Evolutionary conservation across 1,140 invertebrate species (phyloP), one percentile per base, ranked within the genome.

Genomic region (Maconellicoccus hirsutus): DNA sequence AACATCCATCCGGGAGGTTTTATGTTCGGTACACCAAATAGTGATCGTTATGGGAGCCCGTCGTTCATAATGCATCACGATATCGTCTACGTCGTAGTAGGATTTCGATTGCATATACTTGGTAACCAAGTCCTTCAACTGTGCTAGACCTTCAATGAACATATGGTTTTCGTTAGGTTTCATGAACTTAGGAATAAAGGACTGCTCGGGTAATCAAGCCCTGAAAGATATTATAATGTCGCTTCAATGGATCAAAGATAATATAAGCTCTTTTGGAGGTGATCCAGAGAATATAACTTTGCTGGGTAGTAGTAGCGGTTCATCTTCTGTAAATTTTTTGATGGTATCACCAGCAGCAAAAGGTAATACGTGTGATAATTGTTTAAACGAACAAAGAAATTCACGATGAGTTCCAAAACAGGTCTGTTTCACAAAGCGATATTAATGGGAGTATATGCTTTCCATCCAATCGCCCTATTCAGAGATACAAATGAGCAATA

Each of bases 161-260:
- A 52, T 3, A 14, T 4, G 42, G 16, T 19, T 52, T 52, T 52
- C n/a, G 6, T 19, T 27, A 72, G 69, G 69, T 6, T 73, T 73
- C 39, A 38, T 90, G 33, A 86, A 85, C 73, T 87, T 85, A 0
- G 86, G 85, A 1, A 85, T 86, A 71, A 78, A 81, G 16, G 76
- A 83, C 59, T 83, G 85, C 0, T 83, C 86, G 0, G 89, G 89
- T n/a, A 91, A 92, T 76, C 84, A 85, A 77, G 89, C 88, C 0
- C 78, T 91, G 23, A 87, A 88, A 77, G 90, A 92, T 79, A 88
- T 91, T 79, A 85, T 89, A 1, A 78, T 81, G 39, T 86, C 87
- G 0, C 76, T 92, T 1, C 81, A 83, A 33, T 93, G 90, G 89
- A 80, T 92, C 0, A 82, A 86, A 76, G 76, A 85, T 23, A 89